Conservation (phyloP, 2,797 vertebrate species). For the Anomalospiza imberbis region DNA sequence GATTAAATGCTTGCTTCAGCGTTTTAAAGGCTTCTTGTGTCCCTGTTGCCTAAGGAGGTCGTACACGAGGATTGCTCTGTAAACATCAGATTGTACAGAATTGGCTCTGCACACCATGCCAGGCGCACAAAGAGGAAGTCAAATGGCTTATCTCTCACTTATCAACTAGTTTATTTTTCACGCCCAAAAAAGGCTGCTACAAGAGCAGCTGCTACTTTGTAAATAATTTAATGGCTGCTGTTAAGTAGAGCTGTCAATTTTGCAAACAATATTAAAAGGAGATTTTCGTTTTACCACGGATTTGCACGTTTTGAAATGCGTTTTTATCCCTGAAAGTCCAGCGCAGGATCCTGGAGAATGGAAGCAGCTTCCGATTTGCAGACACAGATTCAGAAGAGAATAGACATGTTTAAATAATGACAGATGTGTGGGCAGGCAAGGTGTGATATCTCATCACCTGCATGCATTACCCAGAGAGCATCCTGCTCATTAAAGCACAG, state of each 20-base stretch:
- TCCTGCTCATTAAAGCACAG: background rate
- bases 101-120: conserved; percentile 50
- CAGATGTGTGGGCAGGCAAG: background rate
- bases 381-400: conserved; percentile 10
- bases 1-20: conserved; percentile 69
- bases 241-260: conserved; percentile 71
- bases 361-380: conserved; percentile 19
- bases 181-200: conserved; percentile 58
- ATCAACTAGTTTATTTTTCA: conserved; percentile 74
- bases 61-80: conserved; percentile 40
- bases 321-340: conserved; percentile 56
- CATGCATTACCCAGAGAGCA: background rate
- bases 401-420: conserved; percentile 26
- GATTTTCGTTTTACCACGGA: conserved; percentile 58
- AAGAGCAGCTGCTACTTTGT: conserved; percentile 70
- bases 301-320: conserved; percentile 49
- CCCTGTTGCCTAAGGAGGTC: conserved; percentile 66
- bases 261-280: conserved; percentile 61
- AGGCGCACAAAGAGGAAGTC: conserved; percentile 55
- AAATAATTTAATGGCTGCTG: conserved; percentile 73
- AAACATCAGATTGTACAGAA: conserved; percentile 67
- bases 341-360: conserved; percentile 25
- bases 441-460: background rate
- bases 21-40: conserved; percentile 56
- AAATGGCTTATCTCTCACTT: conserved; percentile 70